Evolutionary conservation across 2,797 vertebrate genomes (phyloP), one percentile per base, ranked within the genome.

Genomic region (Anabas testudineus): DNA sequence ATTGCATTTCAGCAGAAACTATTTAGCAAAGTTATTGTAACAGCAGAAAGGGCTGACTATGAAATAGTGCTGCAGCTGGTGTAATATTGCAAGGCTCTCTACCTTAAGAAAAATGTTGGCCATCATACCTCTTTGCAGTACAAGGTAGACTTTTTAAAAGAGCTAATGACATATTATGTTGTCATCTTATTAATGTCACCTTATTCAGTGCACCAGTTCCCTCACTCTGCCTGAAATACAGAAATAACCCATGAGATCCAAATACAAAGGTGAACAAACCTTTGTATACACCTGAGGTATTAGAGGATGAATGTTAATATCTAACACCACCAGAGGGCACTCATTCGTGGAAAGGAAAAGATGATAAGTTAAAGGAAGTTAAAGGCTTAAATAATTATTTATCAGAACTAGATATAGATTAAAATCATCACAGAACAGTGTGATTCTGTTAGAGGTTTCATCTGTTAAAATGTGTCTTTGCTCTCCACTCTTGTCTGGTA

Each of bases 1-100:
- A 80, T 71, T 48, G 39, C 67, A 77, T 65, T 81, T 87, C 39
- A 80, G 78, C 87, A 87, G 63, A 82, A 84, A 82, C 67, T 47
- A 70, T 82, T 72, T 85, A 57, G 34, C 85, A 37, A 52, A 64
- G 69, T 70, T 30, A 56, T 37, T 77, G 74, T 87, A 76, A 83
- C 48, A 75, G 53, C 52, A 73, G 41, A 87, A 65, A 69, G 59
- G 46, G 51, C 70, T 57, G 43, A 73, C 56, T 43, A 78, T 82
- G 87, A 91, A 90, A 79, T 1, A 1, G 28, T 65, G 34, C 42
- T 71, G 22, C 52, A 56, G 8, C 7, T 39, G 2, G 30, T 69
- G 43, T 10, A 43, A 65, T 61, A 77, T 67, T 13, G 0, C 58
- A 79, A 67, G 26, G 59, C 43, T 34, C 45, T 60, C 9, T 72